Conservation (phyloP, 1,140 invertebrate genomes). For the Diachasmimorpha longicaudata region DNA sequence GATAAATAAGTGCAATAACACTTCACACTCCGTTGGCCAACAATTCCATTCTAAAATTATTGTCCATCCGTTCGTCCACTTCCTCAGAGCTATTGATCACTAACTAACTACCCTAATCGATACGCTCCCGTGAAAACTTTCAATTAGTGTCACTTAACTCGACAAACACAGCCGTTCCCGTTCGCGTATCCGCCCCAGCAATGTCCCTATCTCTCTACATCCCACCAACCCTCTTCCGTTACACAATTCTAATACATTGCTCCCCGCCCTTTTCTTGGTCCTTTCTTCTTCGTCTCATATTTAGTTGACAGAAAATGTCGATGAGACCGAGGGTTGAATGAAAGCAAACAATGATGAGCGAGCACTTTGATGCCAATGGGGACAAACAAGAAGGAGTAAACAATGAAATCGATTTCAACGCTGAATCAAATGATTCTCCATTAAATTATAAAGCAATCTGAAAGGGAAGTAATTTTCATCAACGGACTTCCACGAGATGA, state of each 20-base stretch:
- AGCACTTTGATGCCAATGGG: not conserved
- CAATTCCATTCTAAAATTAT: too few relatives aligned
- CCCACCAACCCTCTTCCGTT: not conserved
- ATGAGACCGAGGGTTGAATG: not conserved
- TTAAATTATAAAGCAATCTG: not conserved
- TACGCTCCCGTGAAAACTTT: constrained; percentile 51
- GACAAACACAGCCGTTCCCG: constrained; percentile 52
- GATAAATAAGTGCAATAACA: too few relatives aligned
- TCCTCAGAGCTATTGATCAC: not conserved
- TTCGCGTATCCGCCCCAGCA: constrained; percentile 24
- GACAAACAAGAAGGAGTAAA: not conserved
- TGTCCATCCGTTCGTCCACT: too few relatives aligned
- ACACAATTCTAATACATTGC: not conserved
- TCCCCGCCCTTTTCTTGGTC: not conserved
- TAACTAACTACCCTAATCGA: constrained; percentile 39
- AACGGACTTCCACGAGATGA: not conserved
- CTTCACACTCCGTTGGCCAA: too few relatives aligned
- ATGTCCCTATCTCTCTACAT: not conserved
- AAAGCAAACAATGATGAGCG: constrained; percentile 1
- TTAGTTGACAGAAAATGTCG: constrained; percentile 8
- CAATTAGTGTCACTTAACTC: constrained; percentile 59
- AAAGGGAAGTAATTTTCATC: too few relatives aligned
- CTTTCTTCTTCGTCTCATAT: not conserved
- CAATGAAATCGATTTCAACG: not conserved
- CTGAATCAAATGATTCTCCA: not conserved